phyloP scores from a whole-genome alignment of 2,888 invertebrate species.

The Rhorus exstirpatorius region DNA sequence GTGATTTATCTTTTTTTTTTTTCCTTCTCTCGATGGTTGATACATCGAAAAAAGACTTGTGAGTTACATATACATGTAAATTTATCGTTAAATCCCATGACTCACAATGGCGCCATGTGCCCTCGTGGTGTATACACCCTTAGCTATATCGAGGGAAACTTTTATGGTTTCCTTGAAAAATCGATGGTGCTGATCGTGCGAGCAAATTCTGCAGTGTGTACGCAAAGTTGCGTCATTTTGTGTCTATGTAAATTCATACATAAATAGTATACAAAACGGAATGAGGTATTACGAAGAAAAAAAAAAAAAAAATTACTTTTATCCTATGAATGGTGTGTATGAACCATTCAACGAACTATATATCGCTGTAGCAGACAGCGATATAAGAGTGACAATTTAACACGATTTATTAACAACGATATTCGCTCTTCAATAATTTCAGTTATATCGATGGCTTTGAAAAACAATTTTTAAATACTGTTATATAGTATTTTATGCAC shows the following conservation, averaged over 20 bases:
- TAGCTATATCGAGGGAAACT: slow-evolving; percentile 59
- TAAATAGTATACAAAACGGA: neutral
- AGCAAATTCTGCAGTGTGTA: neutral
- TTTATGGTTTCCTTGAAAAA: slow-evolving; percentile 67
- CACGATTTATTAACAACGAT: too few species aligned
- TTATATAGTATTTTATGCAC: too few species aligned
- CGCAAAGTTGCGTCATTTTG: slow-evolving; percentile 18
- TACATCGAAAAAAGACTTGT: slow-evolving; percentile 12
- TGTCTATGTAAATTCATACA: neutral
- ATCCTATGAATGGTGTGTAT: neutral
- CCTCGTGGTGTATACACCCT: slow-evolving; percentile 26
- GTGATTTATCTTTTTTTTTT: slow-evolving; percentile 6
- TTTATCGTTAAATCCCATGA: slow-evolving; percentile 58
- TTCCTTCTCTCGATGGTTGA: neutral
- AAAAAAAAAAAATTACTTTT: too few species aligned
- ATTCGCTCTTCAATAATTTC: too few species aligned
- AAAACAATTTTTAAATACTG: too few species aligned
- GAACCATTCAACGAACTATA: neutral
- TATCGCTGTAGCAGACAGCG: neutral
- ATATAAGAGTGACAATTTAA: too few species aligned
- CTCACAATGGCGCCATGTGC: slow-evolving; percentile 51
- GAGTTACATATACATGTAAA: slow-evolving; percentile 37
- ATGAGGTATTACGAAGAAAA: neutral
- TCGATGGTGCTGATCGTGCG: slow-evolving; percentile 58
- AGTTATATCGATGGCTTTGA: too few species aligned